Evolutionary conservation across 2,113 vertebrate genomes (phyloP), one percentile per base, ranked within the genome.

Genomic region (Gambusia holbrooki): DNA sequence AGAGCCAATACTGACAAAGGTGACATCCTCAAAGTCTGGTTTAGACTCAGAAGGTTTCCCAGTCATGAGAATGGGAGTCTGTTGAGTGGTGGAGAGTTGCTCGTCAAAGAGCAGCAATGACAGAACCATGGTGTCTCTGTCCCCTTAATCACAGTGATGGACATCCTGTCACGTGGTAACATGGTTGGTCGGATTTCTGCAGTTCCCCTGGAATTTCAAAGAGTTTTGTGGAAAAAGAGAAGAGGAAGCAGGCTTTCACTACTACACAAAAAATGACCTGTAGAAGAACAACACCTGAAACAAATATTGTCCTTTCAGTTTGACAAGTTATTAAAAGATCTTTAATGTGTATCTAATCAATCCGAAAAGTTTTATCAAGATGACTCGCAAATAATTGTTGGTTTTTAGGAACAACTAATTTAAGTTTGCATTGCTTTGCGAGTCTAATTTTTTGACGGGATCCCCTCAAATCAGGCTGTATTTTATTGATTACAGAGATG

Each of bases 151-250:
- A 68, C 69, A 76, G 68, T 71, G 73, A 90, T 92, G 85, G 80
- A 86, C 48, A 84, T 85, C 86, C 91, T 89, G 90, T 90, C 92
- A 91, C 91, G 91, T 90, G 93, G 70, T 35, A 9, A 33, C 28
- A 45, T 28, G 33, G 51, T 71, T 70, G 48, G 65, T 79, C 80
- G 71, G 71, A 74, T 32, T 0, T 69, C 86, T 79, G 70, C 29
- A 82, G 2, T 72, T 83, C 91, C 81, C 79, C 78, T 7, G 17
- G 68, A 22, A 64, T 74, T 76, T 68, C 71, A 82, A 48, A 63
- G 37, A 73, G 5, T 28, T 63, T 75, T 73, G 68, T 54, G 45
- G 42, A 28, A 76, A 66, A 66, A 8, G 37, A 73, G 25, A 11
- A 54, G 37, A 88, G 81, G 80, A 80, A 69, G 29, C 48, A 15